Percentiles rank a stretch among this genome's conserved stretches.
These are phyloP conservation scores for Varanus salvator DNA, from an alignment of 2,113 vertebrate species.

Conservation along the genomic window DNA sequence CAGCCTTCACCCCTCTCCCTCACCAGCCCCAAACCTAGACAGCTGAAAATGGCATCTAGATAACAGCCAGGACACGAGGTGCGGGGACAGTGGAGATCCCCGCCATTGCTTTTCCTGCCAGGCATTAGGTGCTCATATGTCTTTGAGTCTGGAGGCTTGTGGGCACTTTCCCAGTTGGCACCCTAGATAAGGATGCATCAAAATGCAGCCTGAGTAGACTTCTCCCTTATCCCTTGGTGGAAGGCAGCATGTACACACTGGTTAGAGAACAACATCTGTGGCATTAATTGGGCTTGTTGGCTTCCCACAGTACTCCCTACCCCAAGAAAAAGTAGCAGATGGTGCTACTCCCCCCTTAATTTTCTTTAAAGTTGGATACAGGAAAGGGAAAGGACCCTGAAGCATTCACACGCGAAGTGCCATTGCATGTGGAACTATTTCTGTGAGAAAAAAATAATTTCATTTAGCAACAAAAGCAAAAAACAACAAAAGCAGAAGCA, in stretches of 20 bases:
- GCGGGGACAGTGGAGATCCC: no score
- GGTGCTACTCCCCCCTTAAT: not conserved
- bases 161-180: no score
- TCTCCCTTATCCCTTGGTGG: no score
- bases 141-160: no score
- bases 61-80: no score
- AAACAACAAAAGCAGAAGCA: constrained; percentile 4
- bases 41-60: no score
- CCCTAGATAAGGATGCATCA: no score
- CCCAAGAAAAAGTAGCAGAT: not conserved
- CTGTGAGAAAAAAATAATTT: not conserved
- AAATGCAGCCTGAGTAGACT: no score
- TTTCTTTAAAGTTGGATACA: not conserved
- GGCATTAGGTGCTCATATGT: no score
- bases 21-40: no score
- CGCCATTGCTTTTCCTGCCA: no score
- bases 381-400: not conserved
- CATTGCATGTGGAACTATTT: not conserved
- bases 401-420: not conserved
- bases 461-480: not conserved
- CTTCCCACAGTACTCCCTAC: not conserved
- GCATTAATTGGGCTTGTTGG: not conserved
- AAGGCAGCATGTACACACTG: not conserved
- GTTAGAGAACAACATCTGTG: not conserved
- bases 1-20: no score